Evolutionary conservation across 1,140 invertebrate species (phyloP).

Genomic region (Drosophila sturtevanti): DNA sequence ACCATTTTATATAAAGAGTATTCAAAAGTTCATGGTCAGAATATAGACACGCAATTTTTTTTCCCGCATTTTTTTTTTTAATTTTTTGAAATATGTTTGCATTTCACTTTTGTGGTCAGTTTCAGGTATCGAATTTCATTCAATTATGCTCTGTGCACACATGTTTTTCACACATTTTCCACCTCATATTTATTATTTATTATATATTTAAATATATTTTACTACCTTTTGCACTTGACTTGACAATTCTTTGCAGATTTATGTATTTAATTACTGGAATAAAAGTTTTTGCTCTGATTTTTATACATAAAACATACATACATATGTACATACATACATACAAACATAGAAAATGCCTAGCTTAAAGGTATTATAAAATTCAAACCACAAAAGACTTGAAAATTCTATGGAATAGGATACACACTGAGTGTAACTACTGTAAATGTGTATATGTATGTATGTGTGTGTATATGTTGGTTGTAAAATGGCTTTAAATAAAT

Average conservation of each 20-base stretch:
- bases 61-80: background rate
- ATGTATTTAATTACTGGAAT: constrained; percentile 39
- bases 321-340: too few species aligned
- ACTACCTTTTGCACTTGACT: background rate
- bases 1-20: too few species aligned
- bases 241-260: constrained; percentile 26
- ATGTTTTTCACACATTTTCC: constrained; percentile 23
- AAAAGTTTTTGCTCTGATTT: background rate
- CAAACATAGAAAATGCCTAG: too few species aligned
- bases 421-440: too few species aligned
- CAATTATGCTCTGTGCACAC: constrained; percentile 6
- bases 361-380: background rate
- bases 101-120: constrained; percentile 12
- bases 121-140: constrained; percentile 11
- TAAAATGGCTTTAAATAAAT: constrained; percentile 4
- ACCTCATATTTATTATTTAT: constrained; percentile 13
- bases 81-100: constrained; percentile 4
- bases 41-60: background rate
- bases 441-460: background rate
- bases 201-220: background rate
- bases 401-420: background rate
- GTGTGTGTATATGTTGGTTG: background rate
- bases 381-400: constrained; percentile 1
- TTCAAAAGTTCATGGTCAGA: background rate
- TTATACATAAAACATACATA: background rate